Percentiles rank a stretch among this genome's conserved stretches.
Conservation (phyloP, 2,113 vertebrate genomes). For the Copsychus sechellarum region DNA sequence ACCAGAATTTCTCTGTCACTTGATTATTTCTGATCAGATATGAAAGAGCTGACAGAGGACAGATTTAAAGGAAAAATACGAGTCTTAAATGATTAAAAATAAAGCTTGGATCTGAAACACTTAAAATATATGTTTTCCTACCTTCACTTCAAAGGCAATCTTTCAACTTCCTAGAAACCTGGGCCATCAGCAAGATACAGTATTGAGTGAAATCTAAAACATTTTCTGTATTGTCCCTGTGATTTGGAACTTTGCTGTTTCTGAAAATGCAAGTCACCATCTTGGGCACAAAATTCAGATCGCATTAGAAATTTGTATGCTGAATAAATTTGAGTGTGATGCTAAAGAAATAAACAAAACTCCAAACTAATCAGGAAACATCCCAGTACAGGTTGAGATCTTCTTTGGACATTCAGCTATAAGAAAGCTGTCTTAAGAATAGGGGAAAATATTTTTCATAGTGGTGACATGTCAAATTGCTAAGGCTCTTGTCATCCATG, state of each 20-base stretch:
- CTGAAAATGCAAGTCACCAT: not conserved
- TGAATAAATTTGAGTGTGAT: not conserved
- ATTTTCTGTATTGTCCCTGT: not conserved
- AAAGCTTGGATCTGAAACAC: not conserved
- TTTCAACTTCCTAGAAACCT: not conserved
- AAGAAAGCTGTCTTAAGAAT: not conserved
- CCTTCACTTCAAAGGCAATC: not conserved
- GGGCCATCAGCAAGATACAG: not conserved
- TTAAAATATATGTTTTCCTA: not conserved
- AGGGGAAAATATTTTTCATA: not conserved
- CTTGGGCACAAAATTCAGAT: not conserved
- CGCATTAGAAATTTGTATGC: not conserved
- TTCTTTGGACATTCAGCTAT: not conserved
- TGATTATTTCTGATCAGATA: not conserved
- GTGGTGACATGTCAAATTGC: not conserved
- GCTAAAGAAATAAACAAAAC: not conserved
- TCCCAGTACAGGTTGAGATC: not conserved
- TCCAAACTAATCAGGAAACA: not conserved
- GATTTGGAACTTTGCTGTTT: not conserved
- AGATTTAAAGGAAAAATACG: not conserved
- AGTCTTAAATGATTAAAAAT: not conserved
- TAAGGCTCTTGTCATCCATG: not conserved
- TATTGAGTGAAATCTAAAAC: not conserved
- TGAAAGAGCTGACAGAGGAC: not conserved
- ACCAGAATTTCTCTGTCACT: not conserved